Evolutionary conservation across 1,140 invertebrate species (phyloP), one percentile per base, ranked within the genome.

Genomic region (Ylistrum balloti): DNA sequence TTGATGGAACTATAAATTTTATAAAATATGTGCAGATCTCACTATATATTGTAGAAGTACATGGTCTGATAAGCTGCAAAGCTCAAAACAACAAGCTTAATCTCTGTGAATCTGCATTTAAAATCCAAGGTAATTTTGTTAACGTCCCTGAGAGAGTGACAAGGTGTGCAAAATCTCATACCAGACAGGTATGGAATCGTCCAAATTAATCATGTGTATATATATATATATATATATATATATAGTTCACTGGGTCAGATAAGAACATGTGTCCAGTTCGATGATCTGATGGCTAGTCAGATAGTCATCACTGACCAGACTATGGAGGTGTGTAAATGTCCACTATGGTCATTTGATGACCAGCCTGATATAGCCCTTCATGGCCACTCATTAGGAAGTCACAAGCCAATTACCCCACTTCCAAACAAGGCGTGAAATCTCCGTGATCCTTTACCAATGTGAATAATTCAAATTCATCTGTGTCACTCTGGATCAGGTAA

Each of bases 171-270:
- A 17, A 45, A 15, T 17, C 0, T 45, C 41, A 17, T 45, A 45
- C 1, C n/a, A 74, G 15, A 74, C 56, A n/a, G 56, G 17, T 74
- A 74, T n/a, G 56, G 5, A 74, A 74, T 74, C 5, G n/a, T 74
- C 22, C 2, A n/a, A 74, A 74, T 28, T 9, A n/a, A 74, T 74
- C 56, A n/a, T 22, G 22, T 74, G 17, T 74, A 74, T 13, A n/a
- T n/a, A n/a, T n/a, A n/a, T n/a, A n/a, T n/a, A n/a, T n/a, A n/a
- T n/a, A n/a, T n/a, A n/a, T n/a, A n/a, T n/a, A n/a, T n/a, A n/a
- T 48, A 22, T 74, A 74, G 56, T 74, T 74, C 56, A 74, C 56
- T 74, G n/a, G 56, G n/a, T 74, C 56, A 74, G n/a, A n/a, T 74
- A 5, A 74, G 56, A 38, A 38, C 35, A 38, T 38, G 56, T 74